These are phyloP conservation scores for Pinctada fucata DNA, from an alignment of 2,888 invertebrate genomes.

Conservation along the genomic window DNA sequence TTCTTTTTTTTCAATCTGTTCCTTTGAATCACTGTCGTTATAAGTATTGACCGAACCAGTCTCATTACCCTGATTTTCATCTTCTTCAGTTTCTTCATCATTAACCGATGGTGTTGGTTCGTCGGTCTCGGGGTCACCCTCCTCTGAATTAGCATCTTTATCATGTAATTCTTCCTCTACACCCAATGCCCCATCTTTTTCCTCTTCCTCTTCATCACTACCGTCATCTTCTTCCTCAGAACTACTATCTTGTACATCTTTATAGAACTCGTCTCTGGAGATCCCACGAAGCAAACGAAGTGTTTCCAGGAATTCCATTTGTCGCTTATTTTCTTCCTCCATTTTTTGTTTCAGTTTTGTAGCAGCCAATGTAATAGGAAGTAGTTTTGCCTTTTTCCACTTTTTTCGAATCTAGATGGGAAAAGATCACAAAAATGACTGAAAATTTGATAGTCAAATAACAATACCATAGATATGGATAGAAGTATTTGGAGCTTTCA, in stretches of 20 bases:
- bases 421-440: background rate
- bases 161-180: background rate
- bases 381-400: constrained; percentile 9
- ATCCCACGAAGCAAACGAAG: constrained; percentile 26
- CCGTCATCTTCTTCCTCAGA: background rate
- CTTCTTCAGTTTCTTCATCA: constrained; percentile 3
- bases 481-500: no score
- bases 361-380: constrained; percentile 1
- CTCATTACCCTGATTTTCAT: background rate
- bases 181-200: background rate
- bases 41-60: background rate
- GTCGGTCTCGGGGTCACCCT: background rate
- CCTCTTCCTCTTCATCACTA: background rate
- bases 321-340: constrained; percentile 20
- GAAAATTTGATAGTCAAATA: no score
- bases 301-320: constrained; percentile 34
- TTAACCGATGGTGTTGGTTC: background rate
- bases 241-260: constrained; percentile 1
- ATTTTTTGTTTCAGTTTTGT: constrained; percentile 19
- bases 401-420: background rate
- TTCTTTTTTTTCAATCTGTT: background rate
- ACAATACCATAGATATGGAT: no score
- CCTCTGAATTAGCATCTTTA: background rate
- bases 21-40: no score
- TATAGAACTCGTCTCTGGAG: constrained; percentile 28